Base-by-base conservation (phyloP, 2,888 invertebrate species). In the Caenorhabditis wallacei region DNA sequence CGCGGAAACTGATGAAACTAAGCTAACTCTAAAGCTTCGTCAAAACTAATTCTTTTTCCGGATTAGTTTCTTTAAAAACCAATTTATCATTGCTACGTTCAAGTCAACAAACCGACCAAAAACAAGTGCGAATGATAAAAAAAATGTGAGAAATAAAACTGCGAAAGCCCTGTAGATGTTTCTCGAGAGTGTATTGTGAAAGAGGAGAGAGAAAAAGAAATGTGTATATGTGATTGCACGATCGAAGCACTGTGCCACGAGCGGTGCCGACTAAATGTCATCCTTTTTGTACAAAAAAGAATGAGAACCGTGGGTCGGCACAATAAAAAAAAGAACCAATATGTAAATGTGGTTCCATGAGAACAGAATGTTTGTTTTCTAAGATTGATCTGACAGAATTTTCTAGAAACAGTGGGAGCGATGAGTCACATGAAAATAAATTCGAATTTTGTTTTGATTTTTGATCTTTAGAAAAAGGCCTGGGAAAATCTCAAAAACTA, bases 241-340 rank as follows among this genome's bases (percentile, higher is more conserved):
- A 18, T 48, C 46, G 46, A 48, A 18, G 46, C 18, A 48, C 46
- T 48, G 46, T 48, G 46, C 40, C 4, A 8, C 16, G 40, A 40
- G 40, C 40, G 46, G 46, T 1, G 2, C 18, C n/a, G 18, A 18
- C 18, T 18, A n/a, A 48, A 18, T n/a, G 46, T 48, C 46, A n/a
- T 48, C 46, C 30, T 48, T 18, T 48, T 48, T 48, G 18, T 4
- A 48, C 18, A 48, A 48, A 48, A 48, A 48, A 48, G 18, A 48
- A n/a, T 18, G 46, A 13, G 46, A 30, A 30, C 30, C 30, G 8
- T 3, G 4, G 40, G 40, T 40, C 40, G 13, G 10, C 40, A 30
- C 30, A 30, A 3, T 5, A 30, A 40, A 40, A 40, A 40, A 40
- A 5, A 2, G 7, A 11, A 13, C 10, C 40, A 16, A 40, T 40